Evolutionary conservation across 2,888 invertebrate genomes (phyloP), one percentile per base, ranked within the genome.

Genomic region (Drosophila multiciliata): DNA sequence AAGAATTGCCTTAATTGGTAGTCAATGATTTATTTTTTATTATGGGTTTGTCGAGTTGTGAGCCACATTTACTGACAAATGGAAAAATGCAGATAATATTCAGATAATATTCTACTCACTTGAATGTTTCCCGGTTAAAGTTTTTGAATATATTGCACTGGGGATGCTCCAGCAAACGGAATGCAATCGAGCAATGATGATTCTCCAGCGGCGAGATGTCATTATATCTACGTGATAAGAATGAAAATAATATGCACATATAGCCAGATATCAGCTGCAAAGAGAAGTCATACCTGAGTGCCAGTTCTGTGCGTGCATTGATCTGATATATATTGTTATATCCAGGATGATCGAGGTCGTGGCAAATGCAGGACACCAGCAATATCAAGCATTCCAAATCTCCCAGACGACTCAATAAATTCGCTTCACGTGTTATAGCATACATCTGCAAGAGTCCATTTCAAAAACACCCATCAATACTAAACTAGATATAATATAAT

Each of bases 151-250:
- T 96, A 93, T 97, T 97, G 92, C 96, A 96, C 90, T 96, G 96
- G 64, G 96, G 95, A 90, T 96, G 95, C 91, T 96, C 96, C 82
- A 97, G 94, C 80, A 97, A 95, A 73, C 96, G 95, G 93, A 97
- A 97, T 53, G 97, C 96, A 83, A 97, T 96, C 75, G 97, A 97
- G 93, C 97, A 97, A 92, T 97, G 97, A 92, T 97, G 97, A 93
- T 97, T 97, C 93, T 97, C 97, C 91, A 97, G 93, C 4, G 97
- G 97, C 61, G 97, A 97, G 90, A 97, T 97, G 94, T 97, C 97
- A 93, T 97, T 97, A 93, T 97, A 97, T 71, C 93, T 93, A 70
- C 2, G 15, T 23, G 15, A 45, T 45, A 15, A 1, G 23, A 8
- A 8, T 36, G 15, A 36, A 9, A 20, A 11, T 29, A 29, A 29